Evolutionary conservation across 1,140 invertebrate genomes (phyloP).

Genomic region (Drosophila repletoides): DNA sequence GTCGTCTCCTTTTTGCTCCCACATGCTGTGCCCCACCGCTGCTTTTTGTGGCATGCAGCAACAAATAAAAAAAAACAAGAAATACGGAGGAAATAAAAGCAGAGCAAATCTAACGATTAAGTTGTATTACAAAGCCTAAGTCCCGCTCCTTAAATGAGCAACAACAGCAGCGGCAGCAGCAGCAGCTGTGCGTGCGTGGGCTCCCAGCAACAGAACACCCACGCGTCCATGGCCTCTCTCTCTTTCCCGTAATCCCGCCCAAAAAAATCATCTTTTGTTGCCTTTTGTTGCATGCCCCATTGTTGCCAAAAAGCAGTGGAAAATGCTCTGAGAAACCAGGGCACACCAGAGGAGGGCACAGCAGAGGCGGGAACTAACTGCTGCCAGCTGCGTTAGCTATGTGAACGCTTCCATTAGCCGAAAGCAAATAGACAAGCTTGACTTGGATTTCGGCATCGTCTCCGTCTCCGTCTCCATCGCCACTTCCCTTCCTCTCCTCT

Average conservation of each 20-base stretch:
- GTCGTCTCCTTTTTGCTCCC: slow-evolving; percentile 5
- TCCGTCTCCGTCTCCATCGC: not conserved
- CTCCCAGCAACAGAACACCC: slow-evolving; percentile 25
- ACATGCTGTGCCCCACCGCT: not conserved
- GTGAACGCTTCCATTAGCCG: slow-evolving; percentile 59
- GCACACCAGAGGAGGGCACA: too few species aligned
- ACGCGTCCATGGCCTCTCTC: not conserved
- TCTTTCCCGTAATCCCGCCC: not conserved
- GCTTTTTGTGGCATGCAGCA: slow-evolving; percentile 22
- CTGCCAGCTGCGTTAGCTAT: slow-evolving; percentile 19
- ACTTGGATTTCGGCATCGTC: slow-evolving; percentile 59
- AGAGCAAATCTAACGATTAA: slow-evolving; percentile 52
- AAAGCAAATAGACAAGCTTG: slow-evolving; percentile 72
- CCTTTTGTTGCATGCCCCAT: slow-evolving; percentile 55
- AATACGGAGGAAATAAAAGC: slow-evolving; percentile 13
- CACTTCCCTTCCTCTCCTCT: not conserved
- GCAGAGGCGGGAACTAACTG: slow-evolving; percentile 1
- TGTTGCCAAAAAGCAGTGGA: slow-evolving; percentile 67
- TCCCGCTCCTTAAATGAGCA: not conserved
- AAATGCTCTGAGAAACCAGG: too few species aligned
- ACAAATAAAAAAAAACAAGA: not conserved
- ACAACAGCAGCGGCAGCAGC: slow-evolving; percentile 30
- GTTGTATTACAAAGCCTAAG: slow-evolving; percentile 26
- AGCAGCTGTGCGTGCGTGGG: slow-evolving; percentile 40
- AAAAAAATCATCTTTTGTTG: slow-evolving; percentile 15